Evolutionary conservation across 2,888 invertebrate genomes (phyloP).

Genomic region (Agriopis aurantiaria): DNA sequence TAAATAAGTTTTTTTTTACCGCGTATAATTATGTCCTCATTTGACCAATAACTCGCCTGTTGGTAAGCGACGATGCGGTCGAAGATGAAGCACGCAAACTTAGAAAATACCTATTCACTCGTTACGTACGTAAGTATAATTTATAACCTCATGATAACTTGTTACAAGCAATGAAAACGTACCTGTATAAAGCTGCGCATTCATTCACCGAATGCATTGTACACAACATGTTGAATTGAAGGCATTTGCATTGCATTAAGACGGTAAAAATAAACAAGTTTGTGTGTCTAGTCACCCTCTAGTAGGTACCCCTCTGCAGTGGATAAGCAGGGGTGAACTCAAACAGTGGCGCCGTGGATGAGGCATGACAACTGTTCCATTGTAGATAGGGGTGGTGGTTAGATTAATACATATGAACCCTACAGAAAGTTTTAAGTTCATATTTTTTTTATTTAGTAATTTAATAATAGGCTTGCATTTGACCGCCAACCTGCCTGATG

Average conservation of each 20-base stretch:
- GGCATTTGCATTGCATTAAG: conserved; percentile 40
- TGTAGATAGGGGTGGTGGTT: neutral
- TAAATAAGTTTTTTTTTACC: too few species aligned
- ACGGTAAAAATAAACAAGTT: conserved; percentile 46
- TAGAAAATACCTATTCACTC: too few species aligned
- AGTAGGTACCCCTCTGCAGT: neutral
- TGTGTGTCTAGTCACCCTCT: conserved; percentile 41
- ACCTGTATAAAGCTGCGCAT: conserved; percentile 28
- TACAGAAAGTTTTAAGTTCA: neutral
- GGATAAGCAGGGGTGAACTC: conserved; percentile 7
- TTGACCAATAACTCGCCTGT: too few species aligned
- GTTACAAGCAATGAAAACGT: conserved; percentile 13
- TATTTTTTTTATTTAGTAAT: too few species aligned
- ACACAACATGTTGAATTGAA: conserved; percentile 33
- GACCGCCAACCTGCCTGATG: too few species aligned
- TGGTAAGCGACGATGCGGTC: too few species aligned
- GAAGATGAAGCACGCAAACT: too few species aligned
- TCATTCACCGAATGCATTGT: conserved; percentile 37
- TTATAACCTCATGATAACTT: too few species aligned
- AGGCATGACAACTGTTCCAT: conserved; percentile 1
- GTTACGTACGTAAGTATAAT: too few species aligned
- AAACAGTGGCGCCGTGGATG: neutral
- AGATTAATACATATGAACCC: neutral
- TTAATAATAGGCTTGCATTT: too few species aligned
- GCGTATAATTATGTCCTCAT: too few species aligned